Percentiles rank a stretch among this genome's conserved stretches.
phyloP scores from a whole-genome alignment of 2,797 vertebrate genomes.

The Heliangelus exortis region DNA sequence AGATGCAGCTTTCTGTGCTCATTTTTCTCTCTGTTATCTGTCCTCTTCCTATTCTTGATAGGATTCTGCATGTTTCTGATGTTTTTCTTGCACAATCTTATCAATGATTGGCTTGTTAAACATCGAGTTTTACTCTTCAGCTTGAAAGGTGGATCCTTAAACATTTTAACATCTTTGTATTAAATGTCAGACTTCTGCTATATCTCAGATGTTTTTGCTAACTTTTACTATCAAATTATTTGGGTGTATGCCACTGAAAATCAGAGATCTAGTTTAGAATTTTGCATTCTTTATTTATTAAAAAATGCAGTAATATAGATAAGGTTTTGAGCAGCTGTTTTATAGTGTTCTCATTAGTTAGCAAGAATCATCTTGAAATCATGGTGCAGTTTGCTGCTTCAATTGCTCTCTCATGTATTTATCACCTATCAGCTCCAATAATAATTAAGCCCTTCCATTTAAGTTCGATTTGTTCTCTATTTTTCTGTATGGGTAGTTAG shows the following conservation, averaged over 20 bases:
- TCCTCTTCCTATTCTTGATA: not conserved
- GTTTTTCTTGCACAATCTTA: not conserved
- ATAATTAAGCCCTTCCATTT: slow-evolving; percentile 14
- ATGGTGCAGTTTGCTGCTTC: not conserved
- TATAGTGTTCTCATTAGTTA: slow-evolving; percentile 8
- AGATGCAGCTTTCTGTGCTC: not conserved
- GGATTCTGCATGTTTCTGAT: not conserved
- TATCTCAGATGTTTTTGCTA: not conserved
- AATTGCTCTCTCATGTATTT: slow-evolving; percentile 35
- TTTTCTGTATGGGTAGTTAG: slow-evolving; percentile 16
- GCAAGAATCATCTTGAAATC: not conserved
- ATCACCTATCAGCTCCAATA: slow-evolving; percentile 20
- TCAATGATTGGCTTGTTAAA: not conserved
- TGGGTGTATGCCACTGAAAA: not conserved
- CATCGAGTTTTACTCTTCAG: not conserved
- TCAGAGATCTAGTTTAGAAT: not conserved
- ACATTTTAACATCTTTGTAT: not conserved
- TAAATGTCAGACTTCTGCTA: not conserved
- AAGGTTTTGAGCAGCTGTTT: not conserved
- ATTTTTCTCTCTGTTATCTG: not conserved
- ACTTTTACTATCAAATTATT: not conserved
- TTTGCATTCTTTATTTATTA: slow-evolving; percentile 1
- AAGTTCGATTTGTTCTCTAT: slow-evolving; percentile 19
- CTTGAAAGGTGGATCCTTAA: not conserved
- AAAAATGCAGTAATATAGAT: not conserved